These are phyloP conservation scores for Atherinomorus stipes DNA, from an alignment of 2,113 vertebrate species.

Conservation along the genomic window DNA sequence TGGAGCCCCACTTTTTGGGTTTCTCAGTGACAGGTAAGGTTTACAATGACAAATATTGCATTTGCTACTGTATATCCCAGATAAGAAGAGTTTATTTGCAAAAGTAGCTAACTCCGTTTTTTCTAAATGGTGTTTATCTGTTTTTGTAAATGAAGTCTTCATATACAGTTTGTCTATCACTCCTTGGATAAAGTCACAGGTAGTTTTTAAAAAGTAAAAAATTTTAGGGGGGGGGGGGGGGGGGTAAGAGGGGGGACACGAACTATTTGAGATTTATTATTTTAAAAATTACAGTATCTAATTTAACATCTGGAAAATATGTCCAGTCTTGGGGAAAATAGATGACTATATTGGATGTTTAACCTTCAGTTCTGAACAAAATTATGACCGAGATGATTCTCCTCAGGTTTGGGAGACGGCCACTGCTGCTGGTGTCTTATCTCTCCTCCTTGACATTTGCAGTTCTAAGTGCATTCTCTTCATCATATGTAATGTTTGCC, in stretches of 20 bases:
- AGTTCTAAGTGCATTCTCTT: slow-evolving; percentile 76
- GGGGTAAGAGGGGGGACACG: too few relatives aligned
- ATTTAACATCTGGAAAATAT: background rate
- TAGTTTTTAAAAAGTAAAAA: too few relatives aligned
- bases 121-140: too few relatives aligned
- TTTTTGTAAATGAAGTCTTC: too few relatives aligned
- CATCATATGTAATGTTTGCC: slow-evolving; percentile 76
- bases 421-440: slow-evolving; percentile 78
- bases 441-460: slow-evolving; percentile 72
- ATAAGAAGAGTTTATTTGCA: too few relatives aligned
- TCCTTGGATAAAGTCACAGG: too few relatives aligned
- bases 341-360: background rate
- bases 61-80: background rate
- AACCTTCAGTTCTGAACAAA: background rate
- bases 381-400: background rate
- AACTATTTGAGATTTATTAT: background rate
- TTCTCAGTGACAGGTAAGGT: slow-evolving; percentile 88
- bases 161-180: background rate
- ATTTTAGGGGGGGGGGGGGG: too few relatives aligned
- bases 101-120: too few relatives aligned
- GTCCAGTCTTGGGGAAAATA: background rate
- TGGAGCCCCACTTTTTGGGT: slow-evolving; percentile 87
- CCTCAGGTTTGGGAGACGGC: slow-evolving; percentile 79
- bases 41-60: background rate
- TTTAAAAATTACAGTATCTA: too few relatives aligned